Conservation (phyloP, 2,888 invertebrate species). For the Mystacides longicornis region DNA sequence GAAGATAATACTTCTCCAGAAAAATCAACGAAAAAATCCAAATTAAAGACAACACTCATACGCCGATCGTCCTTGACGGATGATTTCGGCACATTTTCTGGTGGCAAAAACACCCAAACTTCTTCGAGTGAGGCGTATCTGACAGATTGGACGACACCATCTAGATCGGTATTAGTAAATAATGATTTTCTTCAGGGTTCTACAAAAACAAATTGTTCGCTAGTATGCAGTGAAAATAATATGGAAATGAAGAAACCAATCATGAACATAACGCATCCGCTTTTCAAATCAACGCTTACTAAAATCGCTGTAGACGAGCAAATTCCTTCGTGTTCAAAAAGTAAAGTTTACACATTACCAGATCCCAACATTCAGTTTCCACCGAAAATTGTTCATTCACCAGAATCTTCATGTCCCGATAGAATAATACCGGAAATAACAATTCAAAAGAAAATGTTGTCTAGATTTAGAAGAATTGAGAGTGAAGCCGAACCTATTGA, state of each 20-base stretch:
- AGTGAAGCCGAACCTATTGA: conserved; percentile 18
- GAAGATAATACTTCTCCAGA: conserved; percentile 15
- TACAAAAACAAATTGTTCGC: background rate
- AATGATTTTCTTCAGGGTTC: background rate
- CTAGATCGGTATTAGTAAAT: background rate
- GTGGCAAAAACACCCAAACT: background rate
- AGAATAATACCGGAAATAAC: background rate
- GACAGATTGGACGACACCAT: background rate
- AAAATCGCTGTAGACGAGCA: background rate
- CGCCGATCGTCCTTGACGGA: background rate
- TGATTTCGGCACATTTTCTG: background rate
- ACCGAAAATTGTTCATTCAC: background rate
- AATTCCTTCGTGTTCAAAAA: background rate
- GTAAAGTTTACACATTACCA: background rate
- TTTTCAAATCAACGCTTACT: background rate
- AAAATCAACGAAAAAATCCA: conserved; percentile 3
- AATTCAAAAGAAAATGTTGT: conserved; percentile 9
- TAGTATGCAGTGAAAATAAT: background rate
- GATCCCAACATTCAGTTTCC: background rate
- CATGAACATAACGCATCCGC: background rate
- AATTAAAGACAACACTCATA: background rate
- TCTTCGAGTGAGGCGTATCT: background rate
- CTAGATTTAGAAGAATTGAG: conserved; percentile 18
- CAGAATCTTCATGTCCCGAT: background rate
- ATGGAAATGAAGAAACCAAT: too few relatives aligned